Evolutionary conservation across 2,888 invertebrate genomes (phyloP), one percentile per base, ranked within the genome.

Genomic region (Odontocolon sp.): DNA sequence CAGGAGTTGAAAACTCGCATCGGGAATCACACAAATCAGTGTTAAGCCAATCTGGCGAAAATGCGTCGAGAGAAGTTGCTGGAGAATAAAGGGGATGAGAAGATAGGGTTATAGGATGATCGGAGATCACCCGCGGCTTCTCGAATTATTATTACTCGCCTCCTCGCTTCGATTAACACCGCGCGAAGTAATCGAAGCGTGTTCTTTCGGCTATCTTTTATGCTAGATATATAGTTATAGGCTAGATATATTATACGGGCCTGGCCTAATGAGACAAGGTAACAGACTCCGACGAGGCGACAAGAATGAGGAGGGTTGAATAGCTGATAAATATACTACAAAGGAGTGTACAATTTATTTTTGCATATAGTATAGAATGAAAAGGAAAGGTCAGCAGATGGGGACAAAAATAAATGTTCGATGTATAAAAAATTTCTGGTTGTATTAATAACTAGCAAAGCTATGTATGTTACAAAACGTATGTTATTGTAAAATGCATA

Each of bases 111-210:
- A 26, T 14, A 23, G 64, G 45, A 47, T 18, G 42, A 11, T 16
- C 4, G 14, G 42, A 56, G 45, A 16, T 69, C 63, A 69, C 75
- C 75, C 64, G 42, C 52, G 31, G 57, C 16, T 47, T 67, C 33
- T 45, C 50, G 69, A 75, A 64, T 70, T 57, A 69, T 75, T 69
- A 69, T 69, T 69, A 45, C 50, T 56, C 57, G 42, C 14, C 47
- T 50, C 5, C 42, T 56, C 47, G 47, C 14, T 47, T 56, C 38
- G 56, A n/a, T 71, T 50, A 56, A 50, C 68, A 59, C 45, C 31
- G 47, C 45, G 52, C 38, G 31, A 69, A 64, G 64, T 75, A 69
- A 69, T 69, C 69, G 75, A 64, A 69, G 57, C 69, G 68, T 63
- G 38, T 14, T 61, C 52, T 31, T 56, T 36, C 57, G 56, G 38